These are phyloP conservation scores for Antheraea assamensis DNA, from an alignment of 2,888 invertebrate genomes.

Conservation along the genomic window DNA sequence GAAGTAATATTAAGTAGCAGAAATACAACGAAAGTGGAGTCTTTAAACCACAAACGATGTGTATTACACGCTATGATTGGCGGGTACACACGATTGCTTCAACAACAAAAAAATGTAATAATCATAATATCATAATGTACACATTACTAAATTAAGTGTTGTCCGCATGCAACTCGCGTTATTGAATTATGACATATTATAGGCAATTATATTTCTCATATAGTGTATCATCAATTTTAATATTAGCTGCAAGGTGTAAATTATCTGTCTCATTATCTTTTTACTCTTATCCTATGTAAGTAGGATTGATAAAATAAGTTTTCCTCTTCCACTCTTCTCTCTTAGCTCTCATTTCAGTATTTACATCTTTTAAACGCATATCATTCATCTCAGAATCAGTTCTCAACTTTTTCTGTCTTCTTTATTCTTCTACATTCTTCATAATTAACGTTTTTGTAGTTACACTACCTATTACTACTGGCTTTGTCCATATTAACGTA, in stretches of 20 bases:
- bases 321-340: too few species aligned
- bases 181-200: constrained; percentile 15
- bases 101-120: constrained; percentile 13
- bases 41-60: background rate
- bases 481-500: too few species aligned
- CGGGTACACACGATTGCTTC: constrained; percentile 13
- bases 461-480: too few species aligned
- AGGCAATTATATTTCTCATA: background rate
- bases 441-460: too few species aligned
- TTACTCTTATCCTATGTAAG: too few species aligned
- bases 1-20: background rate
- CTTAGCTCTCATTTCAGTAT: too few species aligned
- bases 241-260: background rate
- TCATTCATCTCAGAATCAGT: too few species aligned
- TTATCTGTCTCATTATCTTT: too few species aligned
- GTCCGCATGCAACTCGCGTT: constrained; percentile 7
- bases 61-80: constrained; percentile 16
- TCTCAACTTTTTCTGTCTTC: too few species aligned
- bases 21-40: background rate
- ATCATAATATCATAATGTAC: background rate
- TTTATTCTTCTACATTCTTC: too few species aligned
- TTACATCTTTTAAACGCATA: too few species aligned
- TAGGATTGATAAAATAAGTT: too few species aligned
- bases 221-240: background rate
- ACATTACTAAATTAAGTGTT: constrained; percentile 12